Percentiles rank a stretch among this genome's conserved stretches.
These are phyloP conservation scores for Hipparchia semele DNA, from an alignment of 2,888 invertebrate species.

Conservation along the genomic window DNA sequence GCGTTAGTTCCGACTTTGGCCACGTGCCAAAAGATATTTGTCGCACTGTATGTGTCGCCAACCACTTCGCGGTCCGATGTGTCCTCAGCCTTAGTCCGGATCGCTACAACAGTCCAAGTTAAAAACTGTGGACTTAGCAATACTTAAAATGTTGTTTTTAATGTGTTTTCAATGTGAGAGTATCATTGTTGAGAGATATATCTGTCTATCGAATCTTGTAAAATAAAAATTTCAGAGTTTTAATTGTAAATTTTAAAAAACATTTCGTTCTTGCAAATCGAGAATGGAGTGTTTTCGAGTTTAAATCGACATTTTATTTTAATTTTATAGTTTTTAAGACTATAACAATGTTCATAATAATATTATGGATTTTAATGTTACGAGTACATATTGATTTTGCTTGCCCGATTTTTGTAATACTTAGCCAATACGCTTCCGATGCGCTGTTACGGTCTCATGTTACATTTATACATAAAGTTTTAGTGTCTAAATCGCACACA, in stretches of 20 bases:
- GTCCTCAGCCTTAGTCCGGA: background rate
- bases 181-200: conserved; percentile 66
- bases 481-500: background rate
- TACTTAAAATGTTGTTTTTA: conserved; percentile 53
- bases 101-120: conserved; percentile 44
- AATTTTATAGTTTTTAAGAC: conserved; percentile 41
- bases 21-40: too few relatives aligned
- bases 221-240: conserved; percentile 69
- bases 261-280: conserved; percentile 26
- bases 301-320: conserved; percentile 37
- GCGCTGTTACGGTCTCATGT: conserved; percentile 23
- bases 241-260: conserved; percentile 41
- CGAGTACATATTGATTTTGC: conserved; percentile 52
- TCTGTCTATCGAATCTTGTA: conserved; percentile 68
- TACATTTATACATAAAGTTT: background rate
- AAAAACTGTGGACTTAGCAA: conserved; percentile 52
- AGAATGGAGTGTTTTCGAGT: conserved; percentile 31
- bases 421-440: conserved; percentile 53
- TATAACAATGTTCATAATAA: conserved; percentile 26
- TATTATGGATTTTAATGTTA: conserved; percentile 46
- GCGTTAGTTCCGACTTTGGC: too few relatives aligned
- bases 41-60: background rate
- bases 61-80: background rate
- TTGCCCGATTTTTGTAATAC: conserved; percentile 61
- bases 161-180: conserved; percentile 63